phyloP scores from a whole-genome alignment of 2,113 vertebrate species.

The Toxostoma redivivum region DNA sequence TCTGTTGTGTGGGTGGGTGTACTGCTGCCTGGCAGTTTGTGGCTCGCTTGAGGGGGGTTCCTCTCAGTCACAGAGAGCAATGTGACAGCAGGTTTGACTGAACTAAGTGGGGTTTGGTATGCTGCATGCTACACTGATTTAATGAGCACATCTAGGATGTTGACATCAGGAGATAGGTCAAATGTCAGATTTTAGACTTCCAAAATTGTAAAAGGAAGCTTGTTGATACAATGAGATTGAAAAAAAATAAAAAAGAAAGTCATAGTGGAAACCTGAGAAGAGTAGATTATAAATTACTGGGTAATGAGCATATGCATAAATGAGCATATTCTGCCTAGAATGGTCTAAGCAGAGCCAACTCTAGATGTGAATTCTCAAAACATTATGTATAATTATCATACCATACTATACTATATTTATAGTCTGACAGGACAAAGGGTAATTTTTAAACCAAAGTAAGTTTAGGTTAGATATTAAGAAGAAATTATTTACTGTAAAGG shows the following conservation, averaged over 20 bases:
- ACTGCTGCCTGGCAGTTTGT: not conserved
- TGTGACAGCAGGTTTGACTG: not conserved
- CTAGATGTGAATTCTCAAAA: not conserved
- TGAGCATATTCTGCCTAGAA: not conserved
- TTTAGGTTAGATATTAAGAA: not conserved
- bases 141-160: not conserved
- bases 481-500: not conserved
- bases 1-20: not conserved
- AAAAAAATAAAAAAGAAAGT: not conserved
- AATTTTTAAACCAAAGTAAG: not conserved
- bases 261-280: not conserved
- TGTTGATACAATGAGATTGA: not conserved
- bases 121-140: not conserved
- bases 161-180: not conserved
- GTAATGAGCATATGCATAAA: not conserved
- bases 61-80: not conserved
- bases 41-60: not conserved
- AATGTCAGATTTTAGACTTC: not conserved
- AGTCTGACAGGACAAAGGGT: not conserved
- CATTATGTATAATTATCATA: accelerated
- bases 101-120: accelerated
- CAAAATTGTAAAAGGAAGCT: not conserved
- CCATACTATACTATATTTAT: not conserved
- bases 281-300: not conserved
- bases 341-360: not conserved